These are phyloP conservation scores for Lithophane ornitopus DNA, from an alignment of 2,888 invertebrate species.

Conservation along the genomic window DNA sequence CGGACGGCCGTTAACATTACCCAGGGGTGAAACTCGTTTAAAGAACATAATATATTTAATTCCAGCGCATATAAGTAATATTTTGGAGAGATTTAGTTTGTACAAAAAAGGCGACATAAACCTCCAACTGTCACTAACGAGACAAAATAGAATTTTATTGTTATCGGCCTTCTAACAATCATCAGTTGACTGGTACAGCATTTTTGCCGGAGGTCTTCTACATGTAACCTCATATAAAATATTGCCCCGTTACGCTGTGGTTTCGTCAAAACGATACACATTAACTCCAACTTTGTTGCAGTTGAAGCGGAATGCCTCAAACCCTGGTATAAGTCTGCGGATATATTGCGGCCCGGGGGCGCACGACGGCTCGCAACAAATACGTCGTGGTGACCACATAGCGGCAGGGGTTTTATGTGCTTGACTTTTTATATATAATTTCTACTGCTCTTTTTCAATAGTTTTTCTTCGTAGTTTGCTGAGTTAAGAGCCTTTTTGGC, in stretches of 20 bases:
- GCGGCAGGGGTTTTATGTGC: not conserved
- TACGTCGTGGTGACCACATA: conserved; percentile 3
- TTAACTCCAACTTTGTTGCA: not conserved
- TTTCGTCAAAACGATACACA: not conserved
- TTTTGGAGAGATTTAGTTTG: not conserved
- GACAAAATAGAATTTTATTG: no score
- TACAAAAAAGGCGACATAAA: no score
- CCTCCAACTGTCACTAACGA: no score
- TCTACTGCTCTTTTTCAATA: not conserved
- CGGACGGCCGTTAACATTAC: not conserved
- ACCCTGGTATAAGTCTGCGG: not conserved
- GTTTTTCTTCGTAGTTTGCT: not conserved
- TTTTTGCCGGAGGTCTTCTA: not conserved
- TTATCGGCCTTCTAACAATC: no score
- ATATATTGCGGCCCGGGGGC: conserved; percentile 2
- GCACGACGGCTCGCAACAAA: not conserved
- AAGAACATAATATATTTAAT: not conserved
- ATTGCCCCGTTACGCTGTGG: not conserved
- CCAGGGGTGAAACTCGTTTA: not conserved
- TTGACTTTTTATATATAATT: not conserved
- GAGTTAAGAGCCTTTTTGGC: no score
- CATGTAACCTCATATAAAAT: not conserved
- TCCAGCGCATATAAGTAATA: not conserved
- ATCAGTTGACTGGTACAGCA: no score
- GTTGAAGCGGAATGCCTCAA: not conserved